Percentiles rank a stretch among this genome's conserved stretches.
phyloP scores from a whole-genome alignment of 2,888 invertebrate species.

The Clanis bilineata region DNA sequence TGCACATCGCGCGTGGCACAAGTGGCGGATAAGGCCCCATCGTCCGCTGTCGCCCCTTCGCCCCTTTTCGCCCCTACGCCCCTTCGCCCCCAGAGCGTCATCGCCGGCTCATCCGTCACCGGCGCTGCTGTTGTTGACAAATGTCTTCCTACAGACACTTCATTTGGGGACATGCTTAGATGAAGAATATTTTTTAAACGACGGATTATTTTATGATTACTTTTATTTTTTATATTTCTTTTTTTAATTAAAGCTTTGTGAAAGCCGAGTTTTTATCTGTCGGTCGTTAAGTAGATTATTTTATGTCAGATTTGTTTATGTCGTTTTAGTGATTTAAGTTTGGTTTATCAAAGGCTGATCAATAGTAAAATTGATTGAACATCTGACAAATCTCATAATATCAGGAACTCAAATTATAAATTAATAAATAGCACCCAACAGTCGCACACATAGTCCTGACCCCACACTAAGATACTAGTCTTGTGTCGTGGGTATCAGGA shows the following conservation, averaged over 20 bases:
- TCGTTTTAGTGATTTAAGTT: too few relatives aligned
- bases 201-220: constrained; percentile 17
- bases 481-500: too few relatives aligned
- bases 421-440: too few relatives aligned
- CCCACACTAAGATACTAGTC: too few relatives aligned
- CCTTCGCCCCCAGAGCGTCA: constrained; percentile 38
- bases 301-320: too few relatives aligned
- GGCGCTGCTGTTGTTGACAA: constrained; percentile 65
- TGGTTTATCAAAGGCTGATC: background rate
- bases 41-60: background rate
- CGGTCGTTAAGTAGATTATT: background rate
- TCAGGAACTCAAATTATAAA: too few relatives aligned
- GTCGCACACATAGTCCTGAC: too few relatives aligned
- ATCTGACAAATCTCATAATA: too few relatives aligned
- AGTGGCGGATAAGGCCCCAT: constrained; percentile 16
- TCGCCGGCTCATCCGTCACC: constrained; percentile 60
- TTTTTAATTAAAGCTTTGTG: background rate
- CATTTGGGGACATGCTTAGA: constrained; percentile 53
- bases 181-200: constrained; percentile 33
- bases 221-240: background rate
- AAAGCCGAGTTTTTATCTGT: background rate
- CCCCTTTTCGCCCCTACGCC: constrained; percentile 21
- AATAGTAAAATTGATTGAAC: too few relatives aligned
- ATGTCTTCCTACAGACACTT: constrained; percentile 54
- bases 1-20: constrained; percentile 12